These are phyloP conservation scores for Lasiurus borealis DNA, from an alignment of 2,113 vertebrate genomes.

Conservation along the genomic window DNA sequence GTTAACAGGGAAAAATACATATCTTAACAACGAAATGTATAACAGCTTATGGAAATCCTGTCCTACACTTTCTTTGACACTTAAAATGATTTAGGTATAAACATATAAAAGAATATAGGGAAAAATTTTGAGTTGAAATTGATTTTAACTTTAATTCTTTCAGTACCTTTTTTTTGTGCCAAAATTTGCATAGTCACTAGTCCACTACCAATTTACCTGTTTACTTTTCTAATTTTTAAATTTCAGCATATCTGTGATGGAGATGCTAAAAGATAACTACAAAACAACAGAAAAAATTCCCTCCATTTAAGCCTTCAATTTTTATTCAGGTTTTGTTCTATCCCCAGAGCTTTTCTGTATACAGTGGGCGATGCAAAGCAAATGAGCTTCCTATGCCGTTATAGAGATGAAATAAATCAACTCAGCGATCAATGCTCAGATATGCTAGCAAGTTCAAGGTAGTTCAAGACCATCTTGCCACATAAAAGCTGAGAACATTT, in stretches of 20 bases:
- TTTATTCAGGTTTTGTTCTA: background rate
- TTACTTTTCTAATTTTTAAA: background rate
- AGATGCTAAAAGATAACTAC: background rate
- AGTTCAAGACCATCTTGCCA: background rate
- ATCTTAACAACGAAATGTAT: background rate
- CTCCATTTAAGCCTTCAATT: background rate
- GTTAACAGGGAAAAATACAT: background rate
- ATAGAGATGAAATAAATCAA: background rate
- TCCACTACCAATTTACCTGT: background rate
- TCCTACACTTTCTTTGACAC: background rate
- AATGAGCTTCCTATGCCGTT: background rate
- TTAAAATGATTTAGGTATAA: background rate
- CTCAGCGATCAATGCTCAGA: background rate
- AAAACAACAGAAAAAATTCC: background rate
- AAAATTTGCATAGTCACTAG: background rate
- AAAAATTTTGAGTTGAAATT: background rate
- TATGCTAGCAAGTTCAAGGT: background rate
- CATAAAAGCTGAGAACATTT: background rate
- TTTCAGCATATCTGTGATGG: background rate
- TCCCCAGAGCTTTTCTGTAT: background rate
- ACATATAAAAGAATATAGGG: background rate
- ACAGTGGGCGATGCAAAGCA: background rate
- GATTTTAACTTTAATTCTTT: background rate
- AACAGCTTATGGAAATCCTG: background rate
- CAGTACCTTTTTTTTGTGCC: background rate